Evolutionary conservation across 1,140 invertebrate genomes (phyloP).

Genomic region (Orchestia grillus): DNA sequence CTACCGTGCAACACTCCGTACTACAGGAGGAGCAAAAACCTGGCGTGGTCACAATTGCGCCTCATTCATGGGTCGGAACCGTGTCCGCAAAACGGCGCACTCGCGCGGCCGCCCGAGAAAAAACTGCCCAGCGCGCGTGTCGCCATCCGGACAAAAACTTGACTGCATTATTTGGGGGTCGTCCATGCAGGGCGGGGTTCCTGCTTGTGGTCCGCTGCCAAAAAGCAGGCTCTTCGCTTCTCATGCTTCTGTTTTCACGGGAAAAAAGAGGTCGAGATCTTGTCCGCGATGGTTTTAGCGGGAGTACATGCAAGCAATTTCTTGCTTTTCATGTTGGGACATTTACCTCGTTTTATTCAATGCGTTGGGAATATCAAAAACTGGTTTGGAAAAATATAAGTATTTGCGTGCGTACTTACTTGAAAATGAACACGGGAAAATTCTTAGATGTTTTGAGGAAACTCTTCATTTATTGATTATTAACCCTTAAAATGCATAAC

Average conservation of each 20-base stretch:
- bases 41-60: neutral
- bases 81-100: neutral
- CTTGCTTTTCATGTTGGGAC: no score
- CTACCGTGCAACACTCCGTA: neutral
- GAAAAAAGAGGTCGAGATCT: neutral
- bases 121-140: neutral
- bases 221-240: neutral
- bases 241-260: neutral
- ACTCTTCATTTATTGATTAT: no score
- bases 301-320: neutral
- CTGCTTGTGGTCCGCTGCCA: no score
- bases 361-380: no score
- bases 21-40: neutral
- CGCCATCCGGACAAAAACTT: neutral
- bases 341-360: no score
- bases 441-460: no score
- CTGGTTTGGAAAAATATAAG: no score
- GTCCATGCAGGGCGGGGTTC: neutral
- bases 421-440: no score
- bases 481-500: no score
- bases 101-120: neutral
- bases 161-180: neutral
- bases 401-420: no score
- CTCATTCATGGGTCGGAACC: neutral
- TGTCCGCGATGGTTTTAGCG: neutral